Percentiles rank a stretch among this genome's conserved stretches.
phyloP scores from a whole-genome alignment of 2,888 invertebrate genomes.

The Physocephala rufipes region DNA sequence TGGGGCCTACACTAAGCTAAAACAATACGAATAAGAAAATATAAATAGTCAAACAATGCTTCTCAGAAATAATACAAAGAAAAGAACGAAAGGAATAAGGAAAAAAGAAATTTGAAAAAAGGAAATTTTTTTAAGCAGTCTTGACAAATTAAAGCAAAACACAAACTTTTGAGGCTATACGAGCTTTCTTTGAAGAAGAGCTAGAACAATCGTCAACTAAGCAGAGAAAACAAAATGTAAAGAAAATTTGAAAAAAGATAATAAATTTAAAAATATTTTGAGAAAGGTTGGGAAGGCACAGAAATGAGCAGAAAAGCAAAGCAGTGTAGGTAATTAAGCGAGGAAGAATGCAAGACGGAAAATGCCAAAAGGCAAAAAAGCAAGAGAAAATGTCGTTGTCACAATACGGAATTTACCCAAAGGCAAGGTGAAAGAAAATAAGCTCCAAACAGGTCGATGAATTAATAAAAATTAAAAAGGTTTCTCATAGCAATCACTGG shows the following conservation, averaged over 20 bases:
- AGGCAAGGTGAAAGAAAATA: slow-evolving; percentile 29
- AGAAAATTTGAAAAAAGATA: neutral
- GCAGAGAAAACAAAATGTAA: neutral
- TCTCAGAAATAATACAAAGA: neutral
- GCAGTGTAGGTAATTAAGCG: neutral
- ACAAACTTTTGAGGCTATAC: slow-evolving; percentile 1
- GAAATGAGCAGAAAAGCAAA: neutral
- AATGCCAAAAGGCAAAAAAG: slow-evolving; percentile 9
- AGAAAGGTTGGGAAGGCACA: slow-evolving; percentile 8
- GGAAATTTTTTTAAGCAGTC: slow-evolving; percentile 10
- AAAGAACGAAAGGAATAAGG: neutral
- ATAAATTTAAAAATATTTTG: neutral
- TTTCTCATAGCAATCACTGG: neutral
- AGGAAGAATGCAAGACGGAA: neutral
- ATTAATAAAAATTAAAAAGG: slow-evolving; percentile 29
- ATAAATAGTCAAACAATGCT: neutral
- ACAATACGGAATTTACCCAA: slow-evolving; percentile 33
- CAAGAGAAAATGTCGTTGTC: slow-evolving; percentile 33
- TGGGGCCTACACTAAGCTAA: neutral
- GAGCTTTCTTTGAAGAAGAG: neutral
- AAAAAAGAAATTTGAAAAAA: neutral
- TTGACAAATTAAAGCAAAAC: neutral
- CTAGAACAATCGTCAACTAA: no score
- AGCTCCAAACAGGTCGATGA: slow-evolving; percentile 29
- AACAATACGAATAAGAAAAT: neutral